Evolutionary conservation across 2,888 invertebrate genomes (phyloP).

Genomic region (Mylabris sibirica): DNA sequence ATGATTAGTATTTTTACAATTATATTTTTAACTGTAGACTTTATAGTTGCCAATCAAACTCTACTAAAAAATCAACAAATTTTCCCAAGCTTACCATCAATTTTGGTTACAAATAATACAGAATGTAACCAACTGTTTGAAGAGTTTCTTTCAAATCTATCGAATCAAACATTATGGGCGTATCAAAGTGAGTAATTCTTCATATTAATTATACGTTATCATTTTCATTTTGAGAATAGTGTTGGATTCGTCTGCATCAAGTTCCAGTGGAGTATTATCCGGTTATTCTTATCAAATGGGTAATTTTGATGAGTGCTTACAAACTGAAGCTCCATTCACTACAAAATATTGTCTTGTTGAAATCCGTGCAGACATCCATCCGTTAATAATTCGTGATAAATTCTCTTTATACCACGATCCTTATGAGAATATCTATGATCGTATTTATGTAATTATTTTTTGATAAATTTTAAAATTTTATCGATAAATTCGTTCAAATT

Average conservation of each 20-base stretch:
- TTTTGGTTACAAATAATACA: not conserved
- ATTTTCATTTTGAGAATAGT: not conserved
- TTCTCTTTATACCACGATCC: not conserved
- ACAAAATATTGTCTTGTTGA: not conserved
- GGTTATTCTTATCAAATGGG: not conserved
- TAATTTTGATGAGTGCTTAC: not conserved
- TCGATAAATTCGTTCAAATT: not conserved
- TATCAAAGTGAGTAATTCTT: not conserved
- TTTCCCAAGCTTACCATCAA: not conserved
- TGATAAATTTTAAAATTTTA: not conserved
- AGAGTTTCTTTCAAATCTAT: not conserved
- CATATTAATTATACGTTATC: not conserved
- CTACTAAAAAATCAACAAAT: not conserved
- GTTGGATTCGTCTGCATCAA: not conserved
- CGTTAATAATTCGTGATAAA: not conserved
- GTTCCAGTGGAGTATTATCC: not conserved
- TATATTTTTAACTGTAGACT: not conserved
- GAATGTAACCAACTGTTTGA: not conserved
- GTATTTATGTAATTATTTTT: not conserved
- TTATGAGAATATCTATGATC: not conserved
- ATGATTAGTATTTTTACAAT: not conserved
- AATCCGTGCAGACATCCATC: not conserved
- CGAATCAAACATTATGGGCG: not conserved
- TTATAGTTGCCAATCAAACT: not conserved
- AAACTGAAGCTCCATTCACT: not conserved